Percentiles rank a stretch among this genome's conserved stretches.
Evolutionary conservation across 2,113 vertebrate genomes (phyloP).

Genomic region (Rissa tridactyla): DNA sequence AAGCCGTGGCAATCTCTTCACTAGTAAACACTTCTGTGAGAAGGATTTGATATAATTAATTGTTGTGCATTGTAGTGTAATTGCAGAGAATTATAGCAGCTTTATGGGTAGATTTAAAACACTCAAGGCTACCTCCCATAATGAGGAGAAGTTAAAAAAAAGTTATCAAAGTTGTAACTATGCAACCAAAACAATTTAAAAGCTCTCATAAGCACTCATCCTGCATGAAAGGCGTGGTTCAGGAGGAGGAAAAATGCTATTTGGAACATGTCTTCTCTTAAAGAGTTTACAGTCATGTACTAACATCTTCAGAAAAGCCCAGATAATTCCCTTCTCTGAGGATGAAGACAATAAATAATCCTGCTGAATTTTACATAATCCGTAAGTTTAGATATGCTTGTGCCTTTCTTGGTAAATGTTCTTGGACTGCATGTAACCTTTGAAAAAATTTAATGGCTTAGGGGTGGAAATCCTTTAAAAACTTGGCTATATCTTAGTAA

Average conservation of each 20-base stretch:
- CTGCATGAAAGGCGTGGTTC: neutral
- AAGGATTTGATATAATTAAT: constrained; percentile 30
- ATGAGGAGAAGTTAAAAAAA: neutral
- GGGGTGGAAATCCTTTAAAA: neutral
- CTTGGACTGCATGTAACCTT: neutral
- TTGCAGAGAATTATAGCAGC: neutral
- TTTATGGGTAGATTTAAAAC: constrained; percentile 5
- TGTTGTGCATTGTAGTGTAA: neutral
- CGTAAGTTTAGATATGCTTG: neutral
- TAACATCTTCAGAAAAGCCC: neutral
- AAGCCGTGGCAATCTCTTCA: neutral
- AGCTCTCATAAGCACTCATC: neutral
- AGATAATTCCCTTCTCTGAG: neutral
- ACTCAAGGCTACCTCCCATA: neutral
- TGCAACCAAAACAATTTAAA: neutral
- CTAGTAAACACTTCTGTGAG: neutral
- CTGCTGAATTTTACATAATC: neutral
- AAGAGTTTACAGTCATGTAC: neutral
- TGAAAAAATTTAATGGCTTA: neutral
- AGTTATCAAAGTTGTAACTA: neutral
- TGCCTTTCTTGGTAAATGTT: neutral
- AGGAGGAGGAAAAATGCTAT: neutral
- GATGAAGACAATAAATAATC: neutral
- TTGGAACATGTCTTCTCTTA: neutral
- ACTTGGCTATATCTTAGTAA: neutral